Base-by-base conservation (phyloP, 2,888 invertebrate genomes). In the Plusia festucae region DNA sequence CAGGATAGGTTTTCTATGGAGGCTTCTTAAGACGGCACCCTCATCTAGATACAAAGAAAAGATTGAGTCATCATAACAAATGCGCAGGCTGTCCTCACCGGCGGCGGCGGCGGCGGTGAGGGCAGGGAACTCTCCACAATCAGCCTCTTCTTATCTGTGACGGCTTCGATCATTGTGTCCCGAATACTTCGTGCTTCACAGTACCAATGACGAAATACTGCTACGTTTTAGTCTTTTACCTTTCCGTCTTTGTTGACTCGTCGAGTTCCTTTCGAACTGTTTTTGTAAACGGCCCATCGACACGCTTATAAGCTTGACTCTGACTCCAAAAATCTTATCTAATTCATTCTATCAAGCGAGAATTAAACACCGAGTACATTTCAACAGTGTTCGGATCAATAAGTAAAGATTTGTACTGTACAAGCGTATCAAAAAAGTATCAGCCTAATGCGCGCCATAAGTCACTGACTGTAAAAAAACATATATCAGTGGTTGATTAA, bases 51-150 rank as follows among this genome's bases (percentile, higher is more conserved):
- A 93, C 91, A 94, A 94, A 93, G 93, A 90, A 94, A 94, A 88
- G 86, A 94, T 94, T 92, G 93, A 94, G 93, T 94, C 94, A 94
- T 94, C 94, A 93, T 92, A 94, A 94, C 94, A 94, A 93, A 94
- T 93, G 91, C 90, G 87, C 89, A 88, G 85, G 85, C 87, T 86
- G 88, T 90, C 87, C 84, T 79, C 84, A 81, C 70, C 78, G 87
- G 52, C 46, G 49, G 44, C 15, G 60, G 68, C 62, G n/a, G 40
- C 15, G 40, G n/a, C 18, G 13, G 40, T 79, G 88, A 89, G 90
- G 88, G 87, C 90, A 89, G 85, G 82, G 90, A 91, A 91, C 91
- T 91, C 87, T 85, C 86, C 80, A 92, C 93, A 93, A 92, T 93
- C 92, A 90, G 86, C 81, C 85, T 88, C 88, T 86, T 90, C 91